phyloP scores from a whole-genome alignment of 2,113 vertebrate species.

The Cinclus mexicanus region DNA sequence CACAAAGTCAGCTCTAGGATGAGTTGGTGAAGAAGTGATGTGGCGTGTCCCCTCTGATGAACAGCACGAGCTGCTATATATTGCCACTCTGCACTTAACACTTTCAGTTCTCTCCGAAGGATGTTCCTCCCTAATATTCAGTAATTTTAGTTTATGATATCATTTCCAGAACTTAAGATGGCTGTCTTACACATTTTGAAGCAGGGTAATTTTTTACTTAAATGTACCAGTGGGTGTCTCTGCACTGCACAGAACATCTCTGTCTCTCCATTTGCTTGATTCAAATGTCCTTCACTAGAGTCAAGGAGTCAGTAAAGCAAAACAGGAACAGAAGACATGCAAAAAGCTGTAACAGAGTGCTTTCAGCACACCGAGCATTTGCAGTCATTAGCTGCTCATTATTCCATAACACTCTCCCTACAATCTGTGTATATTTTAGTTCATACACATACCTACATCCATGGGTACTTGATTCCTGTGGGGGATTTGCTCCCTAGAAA shows the following conservation, averaged over 20 bases:
- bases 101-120: background rate
- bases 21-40: background rate
- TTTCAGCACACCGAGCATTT: background rate
- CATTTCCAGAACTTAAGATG: constrained; percentile 56
- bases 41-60: rapidly evolving
- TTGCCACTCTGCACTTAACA: background rate
- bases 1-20: background rate
- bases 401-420: background rate
- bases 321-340: background rate
- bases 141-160: background rate
- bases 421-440: background rate
- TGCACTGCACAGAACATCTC: background rate
- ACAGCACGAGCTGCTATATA: background rate
- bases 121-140: background rate
- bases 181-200: constrained; percentile 26
- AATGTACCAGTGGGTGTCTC: constrained; percentile 53
- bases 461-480: background rate
- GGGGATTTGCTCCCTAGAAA: background rate
- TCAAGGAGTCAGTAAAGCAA: background rate
- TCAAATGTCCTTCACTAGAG: background rate
- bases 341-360: background rate
- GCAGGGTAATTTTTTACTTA: constrained; percentile 3
- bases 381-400: background rate
- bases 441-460: background rate
- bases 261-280: background rate